phyloP scores from a whole-genome alignment of 2,113 vertebrate species.

The Phoenicopterus ruber region DNA sequence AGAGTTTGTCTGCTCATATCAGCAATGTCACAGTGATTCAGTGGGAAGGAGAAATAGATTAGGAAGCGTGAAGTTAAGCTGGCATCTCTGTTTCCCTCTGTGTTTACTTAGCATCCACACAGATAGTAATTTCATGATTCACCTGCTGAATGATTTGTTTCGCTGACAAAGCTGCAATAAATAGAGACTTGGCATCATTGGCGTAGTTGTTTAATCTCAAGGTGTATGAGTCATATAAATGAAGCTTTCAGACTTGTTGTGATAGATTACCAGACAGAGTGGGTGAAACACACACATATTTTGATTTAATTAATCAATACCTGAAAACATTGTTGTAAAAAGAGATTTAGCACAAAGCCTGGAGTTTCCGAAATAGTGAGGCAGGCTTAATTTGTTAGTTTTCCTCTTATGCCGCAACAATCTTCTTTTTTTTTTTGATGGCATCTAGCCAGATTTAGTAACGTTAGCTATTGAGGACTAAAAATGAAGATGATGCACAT shows the following conservation, averaged over 20 bases:
- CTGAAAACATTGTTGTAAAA: not conserved
- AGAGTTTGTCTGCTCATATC: rapidly evolving
- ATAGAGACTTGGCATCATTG: slow-evolving; percentile 11
- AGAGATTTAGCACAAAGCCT: not conserved
- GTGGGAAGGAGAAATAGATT: not conserved
- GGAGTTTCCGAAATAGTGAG: not conserved
- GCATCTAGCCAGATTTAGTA: not conserved
- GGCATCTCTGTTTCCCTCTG: not conserved
- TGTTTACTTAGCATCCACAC: not conserved
- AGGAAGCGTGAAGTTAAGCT: not conserved
- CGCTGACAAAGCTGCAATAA: slow-evolving; percentile 14
- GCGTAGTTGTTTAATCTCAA: not conserved
- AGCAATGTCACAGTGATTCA: not conserved
- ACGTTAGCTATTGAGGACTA: not conserved
- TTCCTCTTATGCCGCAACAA: not conserved
- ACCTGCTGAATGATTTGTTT: slow-evolving; percentile 49
- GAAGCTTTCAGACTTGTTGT: not conserved
- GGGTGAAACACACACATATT: not conserved
- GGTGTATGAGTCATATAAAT: not conserved
- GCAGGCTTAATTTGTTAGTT: not conserved
- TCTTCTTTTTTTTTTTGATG: not conserved
- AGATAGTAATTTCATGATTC: slow-evolving; percentile 34
- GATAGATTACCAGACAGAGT: not conserved
- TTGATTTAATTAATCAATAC: not conserved
- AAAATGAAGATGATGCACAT: not conserved